Conservation (phyloP, 1,140 invertebrate genomes). For the Galleria mellonella region DNA sequence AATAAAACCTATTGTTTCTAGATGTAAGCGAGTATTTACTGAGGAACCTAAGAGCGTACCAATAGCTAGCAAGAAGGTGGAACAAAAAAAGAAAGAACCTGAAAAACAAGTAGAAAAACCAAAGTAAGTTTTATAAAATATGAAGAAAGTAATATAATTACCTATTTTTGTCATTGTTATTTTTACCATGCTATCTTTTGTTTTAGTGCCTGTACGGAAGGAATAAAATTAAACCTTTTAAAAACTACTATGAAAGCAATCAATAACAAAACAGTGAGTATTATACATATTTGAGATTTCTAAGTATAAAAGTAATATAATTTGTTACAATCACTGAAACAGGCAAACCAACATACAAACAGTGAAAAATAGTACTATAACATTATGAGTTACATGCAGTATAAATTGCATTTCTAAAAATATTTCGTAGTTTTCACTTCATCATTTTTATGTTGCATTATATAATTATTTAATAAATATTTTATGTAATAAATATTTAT, state of each 20-base stretch:
- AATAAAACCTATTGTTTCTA: slow-evolving; percentile 22
- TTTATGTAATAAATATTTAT: too few species aligned
- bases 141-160: too few species aligned
- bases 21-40: slow-evolving; percentile 75
- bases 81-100: slow-evolving; percentile 62
- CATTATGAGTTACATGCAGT: too few species aligned
- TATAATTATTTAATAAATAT: too few species aligned
- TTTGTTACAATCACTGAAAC: too few species aligned
- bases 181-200: slow-evolving; percentile 1
- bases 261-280: slow-evolving; percentile 55
- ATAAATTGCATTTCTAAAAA: too few species aligned
- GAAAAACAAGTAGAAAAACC: slow-evolving; percentile 40
- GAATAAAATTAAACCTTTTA: slow-evolving; percentile 67
- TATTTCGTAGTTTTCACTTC: too few species aligned
- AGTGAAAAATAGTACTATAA: too few species aligned
- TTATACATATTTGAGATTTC: not conserved
- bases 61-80: slow-evolving; percentile 57
- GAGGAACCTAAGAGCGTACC: slow-evolving; percentile 76
- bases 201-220: slow-evolving; percentile 51
- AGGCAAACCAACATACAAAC: too few species aligned
- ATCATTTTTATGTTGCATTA: too few species aligned
- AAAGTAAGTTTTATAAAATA: slow-evolving; percentile 17
- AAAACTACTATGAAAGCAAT: slow-evolving; percentile 58
- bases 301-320: too few species aligned
- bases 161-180: too few species aligned